Conservation (phyloP, 1,140 invertebrate genomes). For the Bombus vancouverensis region DNA sequence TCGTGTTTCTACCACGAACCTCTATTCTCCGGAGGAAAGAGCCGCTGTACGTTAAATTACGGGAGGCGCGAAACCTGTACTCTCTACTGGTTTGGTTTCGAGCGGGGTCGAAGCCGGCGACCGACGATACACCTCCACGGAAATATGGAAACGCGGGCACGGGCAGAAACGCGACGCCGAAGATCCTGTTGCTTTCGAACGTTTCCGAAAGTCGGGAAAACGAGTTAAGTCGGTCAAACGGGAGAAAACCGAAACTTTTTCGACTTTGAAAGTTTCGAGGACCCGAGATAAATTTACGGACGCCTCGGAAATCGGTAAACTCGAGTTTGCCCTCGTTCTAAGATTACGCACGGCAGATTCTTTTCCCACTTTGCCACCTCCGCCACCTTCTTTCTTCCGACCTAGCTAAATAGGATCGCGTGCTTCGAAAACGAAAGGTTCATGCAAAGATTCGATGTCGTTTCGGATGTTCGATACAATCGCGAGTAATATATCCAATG, state of each 20-base stretch:
- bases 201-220: conserved; percentile 37
- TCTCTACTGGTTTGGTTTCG: no score
- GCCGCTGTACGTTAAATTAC: not conserved
- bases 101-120: not conserved
- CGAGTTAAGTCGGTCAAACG: conserved; percentile 57
- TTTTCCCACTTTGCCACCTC: no score
- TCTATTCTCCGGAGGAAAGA: not conserved
- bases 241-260: conserved; percentile 44
- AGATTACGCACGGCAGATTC: not conserved
- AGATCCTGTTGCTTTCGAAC: conserved; percentile 57
- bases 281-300: conserved; percentile 13
- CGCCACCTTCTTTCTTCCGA: not conserved
- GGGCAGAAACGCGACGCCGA: conserved; percentile 30
- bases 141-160: not conserved
- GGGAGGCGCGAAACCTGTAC: not conserved
- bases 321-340: not conserved
- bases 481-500: not conserved
- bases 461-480: not conserved
- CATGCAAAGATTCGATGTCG: not conserved
- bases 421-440: not conserved
- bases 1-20: not conserved
- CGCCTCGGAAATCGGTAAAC: conserved; percentile 8
- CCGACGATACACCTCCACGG: not conserved
- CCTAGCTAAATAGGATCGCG: not conserved
- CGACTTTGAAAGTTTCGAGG: conserved; percentile 52